Evolutionary conservation across 2,888 invertebrate genomes (phyloP), one percentile per base, ranked within the genome.

Genomic region (Boloria selene): DNA sequence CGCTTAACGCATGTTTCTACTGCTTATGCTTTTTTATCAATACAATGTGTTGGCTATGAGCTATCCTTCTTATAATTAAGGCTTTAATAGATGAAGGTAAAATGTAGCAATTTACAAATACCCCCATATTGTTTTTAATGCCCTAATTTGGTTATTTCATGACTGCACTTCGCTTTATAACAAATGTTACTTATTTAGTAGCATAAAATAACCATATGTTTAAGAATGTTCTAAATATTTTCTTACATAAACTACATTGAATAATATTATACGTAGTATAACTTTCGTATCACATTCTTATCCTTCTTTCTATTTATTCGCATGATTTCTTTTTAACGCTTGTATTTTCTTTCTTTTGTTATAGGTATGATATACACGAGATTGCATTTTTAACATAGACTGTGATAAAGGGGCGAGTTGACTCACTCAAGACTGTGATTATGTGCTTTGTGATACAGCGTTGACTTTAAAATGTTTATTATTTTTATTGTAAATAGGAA

Each of bases 321-420:
- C 88, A 88, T 88, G 87, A 74, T 71, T 75, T 80, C 69, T 75
- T 77, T 82, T 83, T 85, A 86, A 88, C 83, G 87, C 87, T 89
- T 87, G 70, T 85, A 75, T 83, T 72, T 38, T 85, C 83, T 90
- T 85, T 88, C 85, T 88, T 89, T 90, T 91, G 90, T 91, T 90
- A 84, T 90, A 90, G 91, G 90, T 89, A 84, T 86, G 83, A 85
- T 90, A 84, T 79, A 84, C 81, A 83, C 76, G 84, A 86, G 83
- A 85, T 83, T 87, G 85, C 87, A 87, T 90, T 87, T 87, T 80
- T 86, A 85, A 84, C 77, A 87, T 87, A 89, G 87, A 89, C 89
- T 88, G 87, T 88, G 89, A 88, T 88, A 88, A 82, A 82, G 82
- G 85, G 75, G 78, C 79, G 77, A 77, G 78, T 80, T 77, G 77